Evolutionary conservation across 2,888 invertebrate genomes (phyloP), one percentile per base, ranked within the genome.

Genomic region (Crossocerus cetratus): DNA sequence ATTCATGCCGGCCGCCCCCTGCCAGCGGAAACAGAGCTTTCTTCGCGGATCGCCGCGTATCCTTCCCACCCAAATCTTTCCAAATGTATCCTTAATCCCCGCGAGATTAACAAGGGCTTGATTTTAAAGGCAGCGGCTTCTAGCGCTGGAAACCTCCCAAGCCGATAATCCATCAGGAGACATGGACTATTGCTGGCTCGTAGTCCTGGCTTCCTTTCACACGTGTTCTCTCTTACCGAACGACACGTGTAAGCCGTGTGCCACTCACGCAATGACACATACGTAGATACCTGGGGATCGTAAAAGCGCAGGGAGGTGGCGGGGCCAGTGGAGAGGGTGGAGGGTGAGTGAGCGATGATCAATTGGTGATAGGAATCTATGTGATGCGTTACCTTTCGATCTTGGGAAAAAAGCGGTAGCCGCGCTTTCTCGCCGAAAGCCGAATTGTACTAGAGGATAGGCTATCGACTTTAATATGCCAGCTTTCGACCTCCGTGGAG

Each of bases 381-480:
- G 65, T 72, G 67, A 16, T 78, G 72, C 60, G 84, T 89, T 89
- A 89, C 89, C 89, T 89, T 86, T 87, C 86, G 84, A 87, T 88
- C 84, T 89, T 88, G 69, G 89, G 89, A 84, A 89, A 89, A 85
- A 89, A 89, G 75, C 89, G 87, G 85, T 88, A 89, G 72, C 88
- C 89, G 85, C 89, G 88, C 83, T 89, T 89, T 89, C 88, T 88
- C 85, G 88, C 88, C 84, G 88, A 88, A 84, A 89, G 88, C 85
- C 88, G 88, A 87, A 89, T 87, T 83, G 88, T 87, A 84, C 87
- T 87, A 80, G 87, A 86, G 82, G 85, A 86, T 84, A 88, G 86
- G 84, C 88, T 88, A 88, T 89, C 86, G 87, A 89, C 87, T 85
- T 87, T 88, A 87, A 88, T 87, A 82, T 88, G 88, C 89, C 89